Evolutionary conservation across 2,797 vertebrate genomes (phyloP).

Genomic region (Gymnopithys bicolor): DNA sequence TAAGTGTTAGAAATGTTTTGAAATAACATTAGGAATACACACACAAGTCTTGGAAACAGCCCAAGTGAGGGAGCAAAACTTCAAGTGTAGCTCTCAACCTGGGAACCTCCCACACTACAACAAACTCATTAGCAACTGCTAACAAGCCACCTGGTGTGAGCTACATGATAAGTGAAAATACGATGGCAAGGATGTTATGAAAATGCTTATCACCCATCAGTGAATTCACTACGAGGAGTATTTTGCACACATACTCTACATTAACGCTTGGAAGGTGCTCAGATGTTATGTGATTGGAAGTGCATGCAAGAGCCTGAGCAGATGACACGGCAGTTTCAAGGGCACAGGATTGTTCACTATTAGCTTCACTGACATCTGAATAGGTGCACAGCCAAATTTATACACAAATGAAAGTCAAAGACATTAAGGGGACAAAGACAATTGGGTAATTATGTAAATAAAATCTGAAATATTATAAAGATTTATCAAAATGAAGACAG

Average conservation of each 20-base stretch:
- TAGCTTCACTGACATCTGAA: conserved; percentile 35
- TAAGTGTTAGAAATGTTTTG: conserved; percentile 28
- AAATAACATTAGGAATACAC: conserved; percentile 4
- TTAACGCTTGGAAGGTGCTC: conserved; percentile 61
- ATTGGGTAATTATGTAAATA: conserved; percentile 36
- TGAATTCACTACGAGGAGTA: conserved; percentile 58
- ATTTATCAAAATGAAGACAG: conserved; percentile 13
- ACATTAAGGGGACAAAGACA: neutral
- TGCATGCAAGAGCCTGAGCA: neutral
- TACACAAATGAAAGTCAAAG: conserved; percentile 35
- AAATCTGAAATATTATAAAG: conserved; percentile 25
- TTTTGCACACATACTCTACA: conserved; percentile 59
- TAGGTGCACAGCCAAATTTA: conserved; percentile 36
- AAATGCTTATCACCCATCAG: conserved; percentile 67
- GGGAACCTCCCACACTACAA: conserved; percentile 35
- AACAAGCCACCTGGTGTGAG: conserved; percentile 39
- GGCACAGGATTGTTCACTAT: conserved; percentile 38
- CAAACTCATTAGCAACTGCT: conserved; percentile 53
- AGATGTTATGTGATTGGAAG: neutral
- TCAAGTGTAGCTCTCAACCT: conserved; percentile 18
- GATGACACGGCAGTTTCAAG: conserved; percentile 37
- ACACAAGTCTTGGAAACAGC: neutral
- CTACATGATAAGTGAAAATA: conserved; percentile 52
- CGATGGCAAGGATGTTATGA: conserved; percentile 51
- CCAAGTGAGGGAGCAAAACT: neutral